Evolutionary conservation across 2,113 vertebrate species (phyloP).

Genomic region (Nicator chloris): DNA sequence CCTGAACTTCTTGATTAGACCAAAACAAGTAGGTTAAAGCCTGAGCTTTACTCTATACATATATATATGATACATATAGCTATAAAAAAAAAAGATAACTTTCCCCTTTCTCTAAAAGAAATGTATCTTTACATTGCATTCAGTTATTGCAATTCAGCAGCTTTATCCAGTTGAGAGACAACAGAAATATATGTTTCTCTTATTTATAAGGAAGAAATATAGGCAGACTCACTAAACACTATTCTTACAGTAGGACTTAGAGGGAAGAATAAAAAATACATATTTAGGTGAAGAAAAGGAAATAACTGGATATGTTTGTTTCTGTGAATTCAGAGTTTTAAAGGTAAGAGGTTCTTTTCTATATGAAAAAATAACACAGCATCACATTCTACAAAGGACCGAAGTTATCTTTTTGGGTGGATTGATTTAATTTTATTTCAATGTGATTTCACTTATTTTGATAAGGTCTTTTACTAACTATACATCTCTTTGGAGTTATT

Average conservation of each 20-base stretch:
- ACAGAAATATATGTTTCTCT: neutral
- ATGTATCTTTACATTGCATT: neutral
- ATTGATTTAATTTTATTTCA: neutral
- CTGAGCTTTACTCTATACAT: neutral
- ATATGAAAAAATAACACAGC: neutral
- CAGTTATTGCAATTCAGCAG: neutral
- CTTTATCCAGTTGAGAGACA: neutral
- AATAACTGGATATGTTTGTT: neutral
- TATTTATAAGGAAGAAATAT: neutral
- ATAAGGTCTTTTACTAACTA: neutral
- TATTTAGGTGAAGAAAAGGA: neutral
- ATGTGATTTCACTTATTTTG: neutral
- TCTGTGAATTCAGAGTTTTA: neutral
- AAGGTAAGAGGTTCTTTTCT: neutral
- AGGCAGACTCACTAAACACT: neutral
- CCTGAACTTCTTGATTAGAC: neutral
- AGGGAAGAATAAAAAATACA: neutral
- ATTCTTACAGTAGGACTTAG: neutral
- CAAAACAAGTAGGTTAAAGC: neutral
- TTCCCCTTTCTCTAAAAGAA: neutral
- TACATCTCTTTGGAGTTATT: neutral
- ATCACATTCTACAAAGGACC: accelerated
- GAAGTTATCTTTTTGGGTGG: neutral
- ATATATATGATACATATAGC: neutral
- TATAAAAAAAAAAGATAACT: neutral